These are phyloP conservation scores for Ranitomeya imitator DNA, from an alignment of 2,113 vertebrate species.

Conservation along the genomic window DNA sequence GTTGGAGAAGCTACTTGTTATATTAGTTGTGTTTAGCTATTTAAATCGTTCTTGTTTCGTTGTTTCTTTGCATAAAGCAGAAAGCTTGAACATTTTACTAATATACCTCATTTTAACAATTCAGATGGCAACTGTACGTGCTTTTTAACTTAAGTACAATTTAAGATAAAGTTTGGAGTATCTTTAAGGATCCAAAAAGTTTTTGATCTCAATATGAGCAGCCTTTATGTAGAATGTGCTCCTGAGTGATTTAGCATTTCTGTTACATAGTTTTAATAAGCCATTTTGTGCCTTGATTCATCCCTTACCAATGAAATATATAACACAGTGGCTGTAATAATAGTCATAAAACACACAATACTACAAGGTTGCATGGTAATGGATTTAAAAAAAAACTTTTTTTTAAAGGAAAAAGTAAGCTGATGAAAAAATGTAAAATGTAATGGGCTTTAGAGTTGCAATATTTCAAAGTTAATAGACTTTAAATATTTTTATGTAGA, in stretches of 20 bases:
- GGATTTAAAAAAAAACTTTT: conserved; percentile 3
- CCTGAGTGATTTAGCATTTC: background rate
- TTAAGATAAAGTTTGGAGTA: no score
- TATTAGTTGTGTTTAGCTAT: no score
- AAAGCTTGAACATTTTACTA: no score
- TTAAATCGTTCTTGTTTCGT: no score
- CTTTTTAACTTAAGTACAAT: no score
- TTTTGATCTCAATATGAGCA: background rate
- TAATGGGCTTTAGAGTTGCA: background rate
- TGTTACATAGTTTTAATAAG: background rate
- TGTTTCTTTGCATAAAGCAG: no score
- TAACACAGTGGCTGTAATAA: background rate
- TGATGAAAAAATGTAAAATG: background rate
- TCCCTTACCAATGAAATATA: background rate
- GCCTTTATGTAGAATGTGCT: background rate
- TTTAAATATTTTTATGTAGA: conserved; percentile 35
- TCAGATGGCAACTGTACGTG: no score
- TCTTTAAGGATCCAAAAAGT: background rate
- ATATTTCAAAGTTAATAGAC: conserved; percentile 1
- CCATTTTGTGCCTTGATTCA: background rate
- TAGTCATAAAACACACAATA: background rate
- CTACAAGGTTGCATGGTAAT: background rate
- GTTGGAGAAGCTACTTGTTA: no score
- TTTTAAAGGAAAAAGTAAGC: background rate
- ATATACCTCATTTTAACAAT: no score